Evolutionary conservation across 1,140 invertebrate species (phyloP).

Genomic region (Drosophila athabasca): DNA sequence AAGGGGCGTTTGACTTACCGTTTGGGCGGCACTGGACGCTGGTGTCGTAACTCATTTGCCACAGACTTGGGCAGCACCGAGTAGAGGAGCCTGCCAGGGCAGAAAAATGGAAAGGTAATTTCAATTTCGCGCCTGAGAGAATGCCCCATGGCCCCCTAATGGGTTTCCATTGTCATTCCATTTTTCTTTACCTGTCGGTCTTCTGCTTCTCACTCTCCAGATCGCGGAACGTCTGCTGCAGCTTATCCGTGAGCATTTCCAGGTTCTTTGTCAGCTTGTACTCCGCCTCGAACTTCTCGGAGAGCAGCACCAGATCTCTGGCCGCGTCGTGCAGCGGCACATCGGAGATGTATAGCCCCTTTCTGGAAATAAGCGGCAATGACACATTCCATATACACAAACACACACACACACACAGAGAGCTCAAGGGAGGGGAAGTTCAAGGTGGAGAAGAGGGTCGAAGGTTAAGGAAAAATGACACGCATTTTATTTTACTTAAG

Average conservation of each 20-base stretch:
- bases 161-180: constrained; percentile 49
- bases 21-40: constrained; percentile 93
- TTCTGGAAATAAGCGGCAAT: constrained; percentile 84
- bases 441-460: constrained; percentile 1
- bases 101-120: constrained; percentile 71
- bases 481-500: constrained; percentile 67
- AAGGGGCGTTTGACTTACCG: constrained; percentile 59
- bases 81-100: constrained; percentile 90
- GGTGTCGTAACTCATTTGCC: constrained; percentile 95
- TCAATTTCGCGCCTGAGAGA: constrained; percentile 79
- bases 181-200: constrained; percentile 92
- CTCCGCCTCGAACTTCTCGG: constrained; percentile 98
- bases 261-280: constrained; percentile 98
- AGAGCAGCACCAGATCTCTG: constrained; percentile 97
- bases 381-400: constrained; percentile 31
- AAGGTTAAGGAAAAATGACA: constrained; percentile 53
- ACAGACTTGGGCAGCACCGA: constrained; percentile 97
- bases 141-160: constrained; percentile 53
- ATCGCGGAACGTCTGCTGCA: constrained; percentile 97
- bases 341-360: constrained; percentile 96
- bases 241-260: constrained; percentile 97
- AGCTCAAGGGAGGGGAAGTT: constrained; percentile 28
- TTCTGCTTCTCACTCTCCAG: constrained; percentile 98
- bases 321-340: constrained; percentile 98
- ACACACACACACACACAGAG: not conserved